Evolutionary conservation across 2,797 vertebrate species (phyloP), one percentile per base, ranked within the genome.

Genomic region (Labeo calbasu): DNA sequence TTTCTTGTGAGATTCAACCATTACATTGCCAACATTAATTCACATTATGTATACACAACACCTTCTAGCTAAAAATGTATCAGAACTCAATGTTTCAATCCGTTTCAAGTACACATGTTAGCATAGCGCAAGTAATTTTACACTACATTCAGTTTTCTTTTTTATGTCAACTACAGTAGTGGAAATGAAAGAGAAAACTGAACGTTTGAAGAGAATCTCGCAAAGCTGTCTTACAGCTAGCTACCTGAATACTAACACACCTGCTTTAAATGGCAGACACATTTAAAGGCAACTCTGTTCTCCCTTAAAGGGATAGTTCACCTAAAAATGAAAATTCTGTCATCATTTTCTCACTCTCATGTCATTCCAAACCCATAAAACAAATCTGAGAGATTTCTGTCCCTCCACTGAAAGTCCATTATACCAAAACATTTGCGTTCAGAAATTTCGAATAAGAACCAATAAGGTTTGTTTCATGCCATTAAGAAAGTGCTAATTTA

Each of bases 231-330:
- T 81, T 28, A 81, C 21, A 71, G 36, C n/a, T 46, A 81, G 51
- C 65, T 57, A 57, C 36, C 32, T 59, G 15, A 59, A 81, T 69
- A 17, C 3, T 14, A 71, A 59, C 43, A 81, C 23, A 32, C 43
- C 23, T 71, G 51, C n/a, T 71, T 61, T 71, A 61, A n/a, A 57
- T 81, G 53, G 79, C 40, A 80, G 32, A 57, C 36, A 80, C 23
- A 71, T 73, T 72, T 72, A 59, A 81, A 72, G 68, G 51, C 55
- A 59, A 46, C 23, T 36, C 8, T 71, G 57, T 59, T n/a, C 10
- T 5, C 36, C 23, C 36, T 55, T n/a, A 36, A 36, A 55, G 50
- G 53, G 28, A 21, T 8, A 13, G 7, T 65, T 65, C 25, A 65
- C 14, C 61, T 65, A 7, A 50, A 51, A 53, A 3, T 21, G 0